A percentile compares a stretch with the other conserved stretches of the same genome.
Evolutionary conservation across 2,113 vertebrate species (phyloP).

Genomic region (Chascanopsetta lugubris): DNA sequence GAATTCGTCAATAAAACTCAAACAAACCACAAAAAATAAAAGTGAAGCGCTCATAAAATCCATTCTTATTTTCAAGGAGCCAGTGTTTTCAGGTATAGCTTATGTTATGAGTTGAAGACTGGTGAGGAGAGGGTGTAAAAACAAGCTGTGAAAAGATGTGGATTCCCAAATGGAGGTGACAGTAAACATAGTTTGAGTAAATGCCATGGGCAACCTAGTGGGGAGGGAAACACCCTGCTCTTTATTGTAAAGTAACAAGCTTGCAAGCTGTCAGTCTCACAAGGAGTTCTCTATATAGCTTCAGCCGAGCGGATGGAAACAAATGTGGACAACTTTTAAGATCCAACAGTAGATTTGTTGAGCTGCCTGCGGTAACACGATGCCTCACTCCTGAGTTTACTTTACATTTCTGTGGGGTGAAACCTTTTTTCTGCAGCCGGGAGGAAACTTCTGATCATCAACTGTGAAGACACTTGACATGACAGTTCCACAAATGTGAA

Average conservation of each 20-base stretch:
- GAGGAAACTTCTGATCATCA: not conserved
- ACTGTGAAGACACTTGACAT: not conserved
- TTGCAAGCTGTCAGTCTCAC: constrained; percentile 49
- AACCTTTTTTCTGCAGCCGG: not conserved
- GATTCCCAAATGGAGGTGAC: constrained; percentile 46
- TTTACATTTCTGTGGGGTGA: not conserved
- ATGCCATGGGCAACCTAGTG: constrained; percentile 54
- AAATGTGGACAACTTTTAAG: constrained; percentile 12
- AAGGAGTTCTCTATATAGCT: constrained; percentile 17
- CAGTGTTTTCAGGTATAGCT: not conserved
- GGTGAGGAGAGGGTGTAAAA: constrained; percentile 25
- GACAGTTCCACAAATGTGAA: no score
- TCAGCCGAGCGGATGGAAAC: constrained; percentile 7
- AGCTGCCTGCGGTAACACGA: not conserved
- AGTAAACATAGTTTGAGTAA: constrained; percentile 51
- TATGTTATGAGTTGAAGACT: constrained; percentile 11
- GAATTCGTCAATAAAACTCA: constrained; percentile 40
- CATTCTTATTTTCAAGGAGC: not conserved
- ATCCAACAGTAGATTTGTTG: constrained; percentile 6
- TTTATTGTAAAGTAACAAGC: constrained; percentile 37
- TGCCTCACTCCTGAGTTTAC: not conserved
- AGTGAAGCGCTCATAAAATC: not conserved
- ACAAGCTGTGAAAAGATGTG: constrained; percentile 28
- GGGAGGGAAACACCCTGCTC: constrained; percentile 29
- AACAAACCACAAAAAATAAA: constrained; percentile 25